Base-by-base conservation (phyloP, 1,140 invertebrate species). In the Steinernema khuongi region DNA sequence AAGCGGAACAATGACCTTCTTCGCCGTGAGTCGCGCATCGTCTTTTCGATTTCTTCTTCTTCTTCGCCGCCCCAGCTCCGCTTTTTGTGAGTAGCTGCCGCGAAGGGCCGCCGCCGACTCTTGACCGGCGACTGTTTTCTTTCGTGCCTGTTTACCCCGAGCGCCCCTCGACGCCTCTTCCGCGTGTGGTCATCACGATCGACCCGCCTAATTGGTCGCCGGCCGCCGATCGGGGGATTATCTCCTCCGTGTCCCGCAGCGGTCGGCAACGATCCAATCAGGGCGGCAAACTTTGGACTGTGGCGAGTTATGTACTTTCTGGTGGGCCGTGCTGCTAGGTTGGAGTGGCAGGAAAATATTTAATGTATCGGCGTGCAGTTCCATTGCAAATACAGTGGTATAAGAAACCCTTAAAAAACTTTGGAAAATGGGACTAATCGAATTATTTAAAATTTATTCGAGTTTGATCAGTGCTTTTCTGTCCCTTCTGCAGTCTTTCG, bases 1-100 rank as follows among this genome's bases (percentile, higher is more conserved):
- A 60, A 60, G 19, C 50, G 50, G 50, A 60, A 60, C 50, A 60
- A 60, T 60, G 50, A 60, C 50, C 50, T 60, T 60, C 50, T 60
- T 60, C 22, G 11, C 7, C 36, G 4, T 22, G 22, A 22, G 4
- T 14, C 22, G 50, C 50, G 19, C 7, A 60, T 60, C 19, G 4
- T 4, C 50, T n/a, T n/a, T n/a, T n/a, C n/a, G n/a, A n/a, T n/a
- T n/a, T n/a, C 50, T 60, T 7, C n/a, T 41, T n/a, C 50, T 7
- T 60, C 50, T 60, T 60, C 50, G 11, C 50, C 19, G 14, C 50
- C 26, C 22, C 19, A 41, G n/a, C 26, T 60, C 26, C 26, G 11
- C 50, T 60, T 60, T 22, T 7, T 22, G 50, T 60, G 7, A 22
- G 7, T 60, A 60, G 50, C 50, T 60, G 50, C 50, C 50, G 50